These are phyloP conservation scores for Nyleta sp. DNA, from an alignment of 2,888 invertebrate genomes.

Conservation along the genomic window DNA sequence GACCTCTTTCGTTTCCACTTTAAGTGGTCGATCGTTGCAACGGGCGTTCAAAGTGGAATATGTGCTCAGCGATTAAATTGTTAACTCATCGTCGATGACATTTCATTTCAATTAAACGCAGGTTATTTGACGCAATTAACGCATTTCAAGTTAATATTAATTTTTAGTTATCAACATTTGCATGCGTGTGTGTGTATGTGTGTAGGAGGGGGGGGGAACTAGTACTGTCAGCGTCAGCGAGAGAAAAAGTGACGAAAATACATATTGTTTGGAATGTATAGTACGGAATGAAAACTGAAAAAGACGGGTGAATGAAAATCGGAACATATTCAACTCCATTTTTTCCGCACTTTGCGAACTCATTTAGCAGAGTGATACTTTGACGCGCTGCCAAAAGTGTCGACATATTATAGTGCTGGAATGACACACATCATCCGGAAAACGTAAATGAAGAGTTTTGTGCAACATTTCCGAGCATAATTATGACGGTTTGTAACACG, in stretches of 20 bases:
- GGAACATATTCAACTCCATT: conserved; percentile 44
- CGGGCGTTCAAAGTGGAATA: background rate
- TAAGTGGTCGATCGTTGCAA: conserved; percentile 2
- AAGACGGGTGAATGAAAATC: conserved; percentile 49
- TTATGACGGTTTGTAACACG: conserved; percentile 10
- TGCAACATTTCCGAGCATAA: conserved; percentile 16
- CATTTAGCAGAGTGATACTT: conserved; percentile 63
- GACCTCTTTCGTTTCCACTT: conserved; percentile 1
- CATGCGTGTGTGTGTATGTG: background rate
- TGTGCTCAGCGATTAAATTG: background rate
- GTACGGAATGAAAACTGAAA: conserved; percentile 6
- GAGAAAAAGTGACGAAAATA: conserved; percentile 17
- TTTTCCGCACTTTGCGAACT: conserved; percentile 55
- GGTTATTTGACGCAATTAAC: too few relatives aligned
- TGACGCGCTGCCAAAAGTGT: conserved; percentile 59
- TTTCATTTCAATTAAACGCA: conserved; percentile 13
- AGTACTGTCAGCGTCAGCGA: background rate
- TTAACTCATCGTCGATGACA: conserved; percentile 11
- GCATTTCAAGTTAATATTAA: background rate
- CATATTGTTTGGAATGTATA: conserved; percentile 5
- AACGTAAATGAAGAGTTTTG: conserved; percentile 37
- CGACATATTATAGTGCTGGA: conserved; percentile 27
- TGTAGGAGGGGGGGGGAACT: too few relatives aligned
- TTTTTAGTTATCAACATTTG: too few relatives aligned
- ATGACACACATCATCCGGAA: conserved; percentile 31